Evolutionary conservation across 2,113 vertebrate genomes (phyloP), one percentile per base, ranked within the genome.

Genomic region (Romanogobio albipinnatus): DNA sequence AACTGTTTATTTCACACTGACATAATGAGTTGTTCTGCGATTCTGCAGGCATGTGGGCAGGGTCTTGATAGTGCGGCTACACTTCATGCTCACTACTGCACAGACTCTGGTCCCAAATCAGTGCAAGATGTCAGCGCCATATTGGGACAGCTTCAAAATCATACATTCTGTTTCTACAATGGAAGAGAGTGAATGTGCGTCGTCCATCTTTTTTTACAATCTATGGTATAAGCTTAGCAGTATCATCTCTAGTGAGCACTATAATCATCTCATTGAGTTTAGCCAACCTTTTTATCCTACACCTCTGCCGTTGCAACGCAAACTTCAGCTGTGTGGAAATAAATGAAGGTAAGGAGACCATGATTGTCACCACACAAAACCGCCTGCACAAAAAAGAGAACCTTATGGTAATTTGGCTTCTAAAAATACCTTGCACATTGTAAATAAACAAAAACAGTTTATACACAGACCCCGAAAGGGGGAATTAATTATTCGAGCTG

Each of bases 401-500:
- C 84, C 82, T 90, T 90, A 90, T 91, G 91, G 87, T 92, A 93
- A 92, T 93, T 89, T 68, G 56, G 47, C 24, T 77, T 84, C 91
- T 91, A 94, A 93, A 94, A 93, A 94, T 94, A 94, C 87, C 82
- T 43, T 9, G 39, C 76, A 87, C 86, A 89, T 90, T 92, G 92
- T 88, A 90, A 93, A 92, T 92, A 89, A 91, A 92, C 92, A 92
- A 90, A 91, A 91, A 89, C 84, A 81, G 88, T 90, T 94, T 91
- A 93, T 92, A 93, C 91, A 91, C 92, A 91, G 88, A 90, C 89
- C 89, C 90, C 10, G 85, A 93, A 92, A 92, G 91, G 74, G 86
- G 84, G 85, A 94, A 93, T 94, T 93, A 93, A 94, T 95, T 93
- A 93, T 90, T 89, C 84, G 89, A 78, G 87, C 90, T 90, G 91